Evolutionary conservation across 1,140 invertebrate genomes (phyloP), one percentile per base, ranked within the genome.

Genomic region (Solen grandis): DNA sequence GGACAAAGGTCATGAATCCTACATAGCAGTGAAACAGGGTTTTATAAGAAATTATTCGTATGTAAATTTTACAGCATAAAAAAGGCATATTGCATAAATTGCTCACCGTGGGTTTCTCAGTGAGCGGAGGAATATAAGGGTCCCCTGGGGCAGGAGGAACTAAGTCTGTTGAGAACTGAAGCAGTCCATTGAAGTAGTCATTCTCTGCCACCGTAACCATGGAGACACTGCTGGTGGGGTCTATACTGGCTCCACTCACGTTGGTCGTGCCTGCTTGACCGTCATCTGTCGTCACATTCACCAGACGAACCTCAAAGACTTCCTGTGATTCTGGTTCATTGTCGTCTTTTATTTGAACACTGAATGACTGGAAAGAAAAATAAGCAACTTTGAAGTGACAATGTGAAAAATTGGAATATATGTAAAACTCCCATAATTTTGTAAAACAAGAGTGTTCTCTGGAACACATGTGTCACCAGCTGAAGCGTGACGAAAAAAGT

Each of bases 171-270:
- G 16, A 86, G 66, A 92, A 92, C 84, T 92, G 89, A 46, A 92
- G 78, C 33, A 91, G 63, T 16, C 91, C 91, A 86, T 89, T 86
- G 8, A 89, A 87, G 65, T 83, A 86, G 72, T 92, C 90, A 80
- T 86, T 92, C 33, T 87, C 86, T 10, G 62, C 50, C 29, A 92
- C 84, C 16, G 81, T 82, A 19, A 92, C 74, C 1, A 69, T 62
- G 10, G 84, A 84, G 0, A 27, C 46, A 29, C 72, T 27, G 10
- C 33, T 66, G 0, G 66, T 36, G 4, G 75, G 80, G 55, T 91
- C 83, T 19, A 92, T 88, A 65, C 88, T 89, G n/a, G 90, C 91
- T n/a, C 91, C 91, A 86, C 91, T 92, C 0, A 83, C 88, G 57
- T 87, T 87, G 16, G 91, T 91, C n/a, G 85, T 85, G 8, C 89